A percentile compares a stretch with the other conserved stretches of the same genome.
phyloP scores from a whole-genome alignment of 2,113 vertebrate species.

The human region GRCh38 chr6:74491501-74492000 shows the following conservation, averaged over 20 bases:
- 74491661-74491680: too few species aligned
- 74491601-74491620: background rate
- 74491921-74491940: too few species aligned
- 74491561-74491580: background rate
- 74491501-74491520: background rate
- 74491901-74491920: background rate
- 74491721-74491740: background rate
- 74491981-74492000: background rate
- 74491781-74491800: background rate
- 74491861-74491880: background rate
- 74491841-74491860: background rate
- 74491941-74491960: background rate
- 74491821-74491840: background rate
- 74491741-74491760: background rate
- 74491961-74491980: background rate
- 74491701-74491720: background rate
- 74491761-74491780: background rate
- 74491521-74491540: background rate
- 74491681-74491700: background rate
- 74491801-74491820: background rate
- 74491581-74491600: background rate
- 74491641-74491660: background rate
- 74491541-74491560: background rate
- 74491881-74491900: background rate
- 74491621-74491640: background rate